Percentiles rank a stretch among this genome's conserved stretches.
Conservation (phyloP, 1,140 invertebrate species). For the Drosophila ambigua region DNA sequence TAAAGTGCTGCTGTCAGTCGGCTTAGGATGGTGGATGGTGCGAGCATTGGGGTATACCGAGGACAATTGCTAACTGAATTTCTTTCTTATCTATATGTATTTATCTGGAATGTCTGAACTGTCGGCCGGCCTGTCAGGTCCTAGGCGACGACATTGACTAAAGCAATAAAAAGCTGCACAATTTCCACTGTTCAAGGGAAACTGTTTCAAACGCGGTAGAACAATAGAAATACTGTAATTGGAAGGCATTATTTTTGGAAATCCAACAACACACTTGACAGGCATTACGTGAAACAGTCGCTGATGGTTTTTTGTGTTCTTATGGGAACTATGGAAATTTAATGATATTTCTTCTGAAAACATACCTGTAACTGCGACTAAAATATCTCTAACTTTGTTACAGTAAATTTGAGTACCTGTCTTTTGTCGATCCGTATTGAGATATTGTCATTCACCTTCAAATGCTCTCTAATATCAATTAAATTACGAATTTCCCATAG, state of each 20-base stretch:
- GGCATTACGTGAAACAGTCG: background rate
- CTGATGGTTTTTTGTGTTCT: too few relatives aligned
- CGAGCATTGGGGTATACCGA: background rate
- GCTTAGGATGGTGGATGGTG: constrained; percentile 25
- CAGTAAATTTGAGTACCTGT: too few relatives aligned
- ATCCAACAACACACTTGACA: too few relatives aligned
- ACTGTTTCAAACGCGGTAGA: too few relatives aligned
- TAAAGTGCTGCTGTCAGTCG: constrained; percentile 55
- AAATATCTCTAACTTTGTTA: too few relatives aligned
- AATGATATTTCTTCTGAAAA: too few relatives aligned
- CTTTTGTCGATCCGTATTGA: too few relatives aligned
- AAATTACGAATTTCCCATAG: too few relatives aligned
- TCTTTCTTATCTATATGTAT: constrained; percentile 41
- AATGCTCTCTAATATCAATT: too few relatives aligned
- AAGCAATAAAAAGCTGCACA: constrained; percentile 49
- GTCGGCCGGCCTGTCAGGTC: constrained; percentile 17
- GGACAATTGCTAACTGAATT: constrained; percentile 38
- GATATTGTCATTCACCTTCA: too few relatives aligned
- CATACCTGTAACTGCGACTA: too few relatives aligned
- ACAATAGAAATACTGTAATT: constrained; percentile 2
- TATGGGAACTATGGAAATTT: too few relatives aligned
- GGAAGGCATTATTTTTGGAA: background rate
- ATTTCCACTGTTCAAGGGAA: constrained; percentile 4
- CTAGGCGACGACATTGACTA: constrained; percentile 31
- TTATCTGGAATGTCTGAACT: constrained; percentile 45